Evolutionary conservation across 2,888 invertebrate species (phyloP).

Genomic region (Tetragnatha montana): DNA sequence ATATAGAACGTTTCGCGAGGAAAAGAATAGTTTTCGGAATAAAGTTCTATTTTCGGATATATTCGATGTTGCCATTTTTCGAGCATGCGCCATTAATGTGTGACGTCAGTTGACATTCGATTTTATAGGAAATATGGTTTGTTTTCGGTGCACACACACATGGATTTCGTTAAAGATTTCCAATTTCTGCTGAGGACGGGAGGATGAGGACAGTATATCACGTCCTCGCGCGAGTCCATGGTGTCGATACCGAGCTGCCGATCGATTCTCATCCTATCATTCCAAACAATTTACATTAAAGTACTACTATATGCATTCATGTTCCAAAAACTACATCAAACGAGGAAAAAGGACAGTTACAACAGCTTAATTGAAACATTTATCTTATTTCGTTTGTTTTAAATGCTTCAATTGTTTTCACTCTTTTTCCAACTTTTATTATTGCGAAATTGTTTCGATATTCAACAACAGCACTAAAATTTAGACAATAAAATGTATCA

Average conservation of each 20-base stretch:
- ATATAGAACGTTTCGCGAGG: slow-evolving; percentile 33
- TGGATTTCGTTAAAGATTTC: neutral
- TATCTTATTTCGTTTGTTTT: too few species aligned
- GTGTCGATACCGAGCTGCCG: neutral
- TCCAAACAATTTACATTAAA: too few species aligned
- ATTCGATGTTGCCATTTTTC: slow-evolving; percentile 17
- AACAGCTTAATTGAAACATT: too few species aligned
- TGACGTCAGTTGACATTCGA: slow-evolving; percentile 31
- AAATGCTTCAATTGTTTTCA: too few species aligned
- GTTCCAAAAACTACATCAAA: too few species aligned
- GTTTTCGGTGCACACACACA: neutral
- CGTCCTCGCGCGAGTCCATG: neutral
- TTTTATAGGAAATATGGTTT: slow-evolving; percentile 46
- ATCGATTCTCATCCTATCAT: too few species aligned
- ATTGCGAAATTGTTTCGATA: too few species aligned
- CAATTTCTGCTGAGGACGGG: neutral
- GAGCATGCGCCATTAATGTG: slow-evolving; percentile 12
- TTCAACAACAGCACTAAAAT: too few species aligned
- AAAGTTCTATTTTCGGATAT: slow-evolving; percentile 43
- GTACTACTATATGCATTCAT: too few species aligned
- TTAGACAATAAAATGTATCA: too few species aligned
- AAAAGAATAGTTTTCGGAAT: slow-evolving; percentile 56
- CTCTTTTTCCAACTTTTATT: too few species aligned
- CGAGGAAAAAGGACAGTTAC: too few species aligned
- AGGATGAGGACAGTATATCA: neutral